Conservation (phyloP, 2,797 vertebrate genomes). For the Chelonia mydas region DNA sequence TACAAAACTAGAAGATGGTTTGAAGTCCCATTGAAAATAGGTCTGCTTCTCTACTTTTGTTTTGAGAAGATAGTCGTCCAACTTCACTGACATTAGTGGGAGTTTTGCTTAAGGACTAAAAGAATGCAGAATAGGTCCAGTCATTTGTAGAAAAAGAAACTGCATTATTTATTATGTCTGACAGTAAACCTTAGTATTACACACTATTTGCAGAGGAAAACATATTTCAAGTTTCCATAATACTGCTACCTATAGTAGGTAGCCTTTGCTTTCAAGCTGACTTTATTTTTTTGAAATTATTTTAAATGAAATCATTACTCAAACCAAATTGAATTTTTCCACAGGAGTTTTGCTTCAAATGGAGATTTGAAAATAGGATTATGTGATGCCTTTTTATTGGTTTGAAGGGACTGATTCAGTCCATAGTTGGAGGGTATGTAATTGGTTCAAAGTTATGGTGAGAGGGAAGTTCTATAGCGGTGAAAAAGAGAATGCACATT, state of each 20-base stretch:
- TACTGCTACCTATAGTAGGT: background rate
- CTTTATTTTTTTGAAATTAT: background rate
- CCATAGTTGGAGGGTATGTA: background rate
- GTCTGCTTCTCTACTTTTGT: background rate
- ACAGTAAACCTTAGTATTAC: background rate
- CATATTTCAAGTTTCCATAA: background rate
- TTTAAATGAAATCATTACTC: background rate
- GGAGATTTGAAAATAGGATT: background rate
- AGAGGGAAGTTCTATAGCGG: background rate
- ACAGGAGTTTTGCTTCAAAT: background rate
- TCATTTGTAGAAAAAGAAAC: background rate
- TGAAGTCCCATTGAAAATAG: background rate
- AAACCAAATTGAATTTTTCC: background rate
- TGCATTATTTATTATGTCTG: background rate
- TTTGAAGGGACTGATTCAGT: background rate
- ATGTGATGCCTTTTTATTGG: background rate
- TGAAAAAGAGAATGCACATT: background rate
- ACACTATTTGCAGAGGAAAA: background rate
- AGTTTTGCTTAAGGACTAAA: background rate
- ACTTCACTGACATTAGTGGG: background rate
- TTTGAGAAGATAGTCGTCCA: background rate
- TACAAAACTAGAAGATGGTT: background rate
- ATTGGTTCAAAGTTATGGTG: background rate
- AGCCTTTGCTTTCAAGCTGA: background rate
- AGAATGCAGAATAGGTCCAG: background rate